Percentiles rank a stretch among this genome's conserved stretches.
phyloP scores from a whole-genome alignment of 30 jellyfish, hydroid and myxozoan genomes.

The Morbakka virulenta region DNA sequence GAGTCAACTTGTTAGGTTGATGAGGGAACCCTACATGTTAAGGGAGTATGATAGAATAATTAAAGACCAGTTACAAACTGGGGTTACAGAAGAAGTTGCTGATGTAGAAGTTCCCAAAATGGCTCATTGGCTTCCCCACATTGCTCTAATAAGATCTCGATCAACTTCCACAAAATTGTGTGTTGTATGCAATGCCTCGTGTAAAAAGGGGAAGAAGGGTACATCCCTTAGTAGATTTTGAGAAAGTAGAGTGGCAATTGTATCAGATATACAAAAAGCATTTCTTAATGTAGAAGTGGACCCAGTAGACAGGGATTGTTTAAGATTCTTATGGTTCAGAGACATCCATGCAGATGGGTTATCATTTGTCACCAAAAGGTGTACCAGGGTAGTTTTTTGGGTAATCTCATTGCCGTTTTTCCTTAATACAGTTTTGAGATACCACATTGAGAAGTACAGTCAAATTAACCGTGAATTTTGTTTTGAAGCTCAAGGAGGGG shows the following conservation, averaged over 20 bases:
- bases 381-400: constrained; percentile 17
- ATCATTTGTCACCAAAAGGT: constrained; percentile 8
- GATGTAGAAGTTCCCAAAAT: constrained; percentile 1
- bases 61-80: constrained; percentile 20
- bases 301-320: too few species aligned
- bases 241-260: not conserved
- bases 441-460: constrained; percentile 6
- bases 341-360: not conserved
- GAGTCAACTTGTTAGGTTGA: not conserved
- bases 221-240: constrained; percentile 26
- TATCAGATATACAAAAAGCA: too few species aligned
- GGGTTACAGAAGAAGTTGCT: constrained; percentile 25
- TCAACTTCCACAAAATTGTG: constrained; percentile 28
- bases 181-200: constrained; percentile 34
- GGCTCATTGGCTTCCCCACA: too few species aligned
- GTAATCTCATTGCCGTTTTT: not conserved
- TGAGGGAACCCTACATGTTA: constrained; percentile 1
- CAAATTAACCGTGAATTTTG: not conserved
- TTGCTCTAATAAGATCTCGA: constrained; percentile 18
- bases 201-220: constrained; percentile 10
- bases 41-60: constrained; percentile 17
- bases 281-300: not conserved
- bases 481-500: too few species aligned
- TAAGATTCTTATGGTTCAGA: too few species aligned
- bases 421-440: not conserved